Percentiles rank a stretch among this genome's conserved stretches.
Conservation (phyloP, 1,140 invertebrate genomes). For the Apis florea region DNA sequence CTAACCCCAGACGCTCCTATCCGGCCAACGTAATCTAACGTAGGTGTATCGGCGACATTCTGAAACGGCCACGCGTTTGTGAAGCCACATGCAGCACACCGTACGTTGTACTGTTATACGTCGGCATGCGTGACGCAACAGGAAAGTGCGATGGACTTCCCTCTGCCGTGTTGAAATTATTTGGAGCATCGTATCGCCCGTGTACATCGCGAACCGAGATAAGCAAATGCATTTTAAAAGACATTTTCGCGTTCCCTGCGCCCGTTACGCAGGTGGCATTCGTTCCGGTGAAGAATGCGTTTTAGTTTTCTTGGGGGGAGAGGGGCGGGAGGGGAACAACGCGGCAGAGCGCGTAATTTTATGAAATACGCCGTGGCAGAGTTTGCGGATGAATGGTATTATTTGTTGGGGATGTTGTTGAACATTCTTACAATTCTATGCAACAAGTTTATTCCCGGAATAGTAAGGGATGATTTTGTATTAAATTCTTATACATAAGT, state of each 20-base stretch:
- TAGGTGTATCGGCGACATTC: neutral
- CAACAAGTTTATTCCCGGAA: fast-evolving
- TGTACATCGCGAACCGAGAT: slow-evolving; percentile 1
- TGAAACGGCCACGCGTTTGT: neutral
- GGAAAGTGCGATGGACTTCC: slow-evolving; percentile 72
- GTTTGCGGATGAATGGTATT: neutral
- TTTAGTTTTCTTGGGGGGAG: neutral
- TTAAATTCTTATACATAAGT: too few relatives aligned
- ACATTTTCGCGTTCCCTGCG: slow-evolving; percentile 4
- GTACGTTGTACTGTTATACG: slow-evolving; percentile 75
- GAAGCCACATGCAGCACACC: slow-evolving; percentile 37
- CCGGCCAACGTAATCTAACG: neutral
- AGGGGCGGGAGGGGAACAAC: neutral
- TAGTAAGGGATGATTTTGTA: neutral
- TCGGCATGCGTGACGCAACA: slow-evolving; percentile 76
- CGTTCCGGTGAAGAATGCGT: neutral
- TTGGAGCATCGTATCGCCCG: slow-evolving; percentile 23
- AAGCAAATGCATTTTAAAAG: slow-evolving; percentile 6
- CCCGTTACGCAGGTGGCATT: neutral
- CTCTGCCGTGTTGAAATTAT: slow-evolving; percentile 43
- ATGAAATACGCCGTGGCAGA: neutral
- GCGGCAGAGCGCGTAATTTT: too few relatives aligned
- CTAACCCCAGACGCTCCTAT: neutral
- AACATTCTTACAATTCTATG: neutral
- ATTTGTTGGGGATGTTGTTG: neutral